Conservation (phyloP, 2,113 vertebrate genomes). For the Excalfactoria chinensis region DNA sequence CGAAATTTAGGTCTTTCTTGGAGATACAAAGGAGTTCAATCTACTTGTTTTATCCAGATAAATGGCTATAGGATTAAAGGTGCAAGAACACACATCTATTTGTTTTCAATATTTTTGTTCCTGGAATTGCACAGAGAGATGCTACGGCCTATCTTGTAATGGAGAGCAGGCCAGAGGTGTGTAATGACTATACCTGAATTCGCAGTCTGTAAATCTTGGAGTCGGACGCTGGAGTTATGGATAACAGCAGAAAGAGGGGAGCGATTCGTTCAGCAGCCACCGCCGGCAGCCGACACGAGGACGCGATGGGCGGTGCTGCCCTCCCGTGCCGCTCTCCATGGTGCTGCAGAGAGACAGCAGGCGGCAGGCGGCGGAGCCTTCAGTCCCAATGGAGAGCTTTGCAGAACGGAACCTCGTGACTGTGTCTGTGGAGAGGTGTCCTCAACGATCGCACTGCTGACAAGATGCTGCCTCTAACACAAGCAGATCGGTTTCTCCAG, state of each 20-base stretch:
- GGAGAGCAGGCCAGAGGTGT: background rate
- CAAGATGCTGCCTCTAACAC: background rate
- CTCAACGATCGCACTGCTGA: background rate
- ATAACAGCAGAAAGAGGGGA: background rate
- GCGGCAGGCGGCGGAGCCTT: background rate
- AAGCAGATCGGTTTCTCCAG: background rate
- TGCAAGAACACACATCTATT: background rate
- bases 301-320: background rate
- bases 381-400: background rate
- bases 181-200: background rate
- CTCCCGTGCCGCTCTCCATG: background rate
- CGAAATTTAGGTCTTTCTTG: background rate
- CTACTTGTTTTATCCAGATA: background rate
- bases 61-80: background rate
- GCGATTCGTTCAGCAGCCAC: background rate
- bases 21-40: background rate
- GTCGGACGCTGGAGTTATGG: background rate
- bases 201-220: background rate
- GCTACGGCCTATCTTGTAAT: background rate
- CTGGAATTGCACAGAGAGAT: background rate
- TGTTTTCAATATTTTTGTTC: background rate
- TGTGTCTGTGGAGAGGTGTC: background rate
- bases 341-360: background rate
- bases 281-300: background rate
- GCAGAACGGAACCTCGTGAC: background rate